These are phyloP conservation scores for Styela plicata DNA, from an alignment of 23 tunicate genomes.

Conservation along the genomic window DNA sequence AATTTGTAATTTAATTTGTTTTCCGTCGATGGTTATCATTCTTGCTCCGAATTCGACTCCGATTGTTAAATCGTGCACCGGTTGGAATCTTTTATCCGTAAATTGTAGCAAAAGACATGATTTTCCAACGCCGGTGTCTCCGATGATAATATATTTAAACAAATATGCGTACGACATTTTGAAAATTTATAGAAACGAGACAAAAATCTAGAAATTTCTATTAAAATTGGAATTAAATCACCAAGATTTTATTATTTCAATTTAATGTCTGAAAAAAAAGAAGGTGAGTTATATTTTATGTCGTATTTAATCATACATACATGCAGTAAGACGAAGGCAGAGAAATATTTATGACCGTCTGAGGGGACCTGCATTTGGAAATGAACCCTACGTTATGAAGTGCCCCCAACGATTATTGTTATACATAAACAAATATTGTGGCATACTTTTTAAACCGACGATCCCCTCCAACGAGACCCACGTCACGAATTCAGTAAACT, in stretches of 20 bases:
- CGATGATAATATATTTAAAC: conserved; percentile 97
- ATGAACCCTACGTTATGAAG: too few species aligned
- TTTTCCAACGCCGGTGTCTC: conserved; percentile 99
- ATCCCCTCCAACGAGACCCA: too few species aligned
- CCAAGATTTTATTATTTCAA: not conserved
- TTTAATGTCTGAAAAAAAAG: not conserved
- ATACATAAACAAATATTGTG: too few species aligned
- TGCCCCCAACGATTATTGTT: too few species aligned
- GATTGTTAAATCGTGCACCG: conserved; percentile 98
- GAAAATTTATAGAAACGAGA: not conserved
- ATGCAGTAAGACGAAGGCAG: too few species aligned
- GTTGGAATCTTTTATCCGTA: conserved; percentile 99
- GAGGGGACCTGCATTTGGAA: too few species aligned
- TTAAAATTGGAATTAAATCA: not conserved
- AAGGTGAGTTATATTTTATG: too few species aligned
- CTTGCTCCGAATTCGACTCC: conserved; percentile 99
- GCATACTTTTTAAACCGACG: too few species aligned
- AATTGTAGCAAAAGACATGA: conserved; percentile 95
- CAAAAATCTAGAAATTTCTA: too few species aligned
- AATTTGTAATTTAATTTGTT: conserved; percentile 95
- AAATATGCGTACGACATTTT: conserved; percentile 97
- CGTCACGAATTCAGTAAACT: too few species aligned
- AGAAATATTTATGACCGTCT: too few species aligned
- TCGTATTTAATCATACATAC: too few species aligned
- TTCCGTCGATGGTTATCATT: conserved; percentile 98